These are phyloP conservation scores for Pteropus alecto DNA, from an alignment of 2,113 vertebrate genomes.

Conservation along the genomic window DNA sequence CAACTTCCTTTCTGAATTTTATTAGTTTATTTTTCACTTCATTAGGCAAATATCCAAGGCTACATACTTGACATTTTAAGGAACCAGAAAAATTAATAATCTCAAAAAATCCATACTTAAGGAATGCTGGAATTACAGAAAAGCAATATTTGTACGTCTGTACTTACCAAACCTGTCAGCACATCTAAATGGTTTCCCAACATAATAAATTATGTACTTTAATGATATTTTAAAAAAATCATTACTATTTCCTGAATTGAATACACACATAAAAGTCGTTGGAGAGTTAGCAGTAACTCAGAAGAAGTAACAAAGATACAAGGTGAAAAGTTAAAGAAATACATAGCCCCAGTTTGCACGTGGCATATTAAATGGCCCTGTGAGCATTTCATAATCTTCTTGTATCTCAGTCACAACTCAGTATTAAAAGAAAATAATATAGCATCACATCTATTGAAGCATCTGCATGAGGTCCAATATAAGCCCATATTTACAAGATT, in stretches of 20 bases:
- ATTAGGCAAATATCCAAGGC: neutral
- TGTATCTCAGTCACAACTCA: neutral
- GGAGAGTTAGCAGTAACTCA: neutral
- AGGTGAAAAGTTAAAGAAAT: neutral
- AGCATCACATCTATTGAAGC: neutral
- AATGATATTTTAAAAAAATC: neutral
- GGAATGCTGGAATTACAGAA: neutral
- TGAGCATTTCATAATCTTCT: neutral
- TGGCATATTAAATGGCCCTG: neutral
- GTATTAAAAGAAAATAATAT: neutral
- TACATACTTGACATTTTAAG: conserved; percentile 2
- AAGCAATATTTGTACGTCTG: neutral
- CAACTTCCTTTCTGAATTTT: neutral
- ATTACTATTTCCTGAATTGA: conserved; percentile 30
- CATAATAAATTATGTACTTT: neutral
- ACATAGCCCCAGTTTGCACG: rapidly evolving
- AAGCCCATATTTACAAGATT: neutral
- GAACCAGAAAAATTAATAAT: neutral
- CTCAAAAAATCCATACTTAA: conserved; percentile 14
- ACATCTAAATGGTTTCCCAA: neutral
- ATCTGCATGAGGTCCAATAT: neutral
- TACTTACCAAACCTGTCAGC: neutral
- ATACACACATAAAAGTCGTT: neutral
- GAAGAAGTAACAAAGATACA: neutral
- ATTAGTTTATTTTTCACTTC: neutral